These are phyloP conservation scores for Melanocharis versteri DNA, from an alignment of 2,113 vertebrate species.

Conservation along the genomic window DNA sequence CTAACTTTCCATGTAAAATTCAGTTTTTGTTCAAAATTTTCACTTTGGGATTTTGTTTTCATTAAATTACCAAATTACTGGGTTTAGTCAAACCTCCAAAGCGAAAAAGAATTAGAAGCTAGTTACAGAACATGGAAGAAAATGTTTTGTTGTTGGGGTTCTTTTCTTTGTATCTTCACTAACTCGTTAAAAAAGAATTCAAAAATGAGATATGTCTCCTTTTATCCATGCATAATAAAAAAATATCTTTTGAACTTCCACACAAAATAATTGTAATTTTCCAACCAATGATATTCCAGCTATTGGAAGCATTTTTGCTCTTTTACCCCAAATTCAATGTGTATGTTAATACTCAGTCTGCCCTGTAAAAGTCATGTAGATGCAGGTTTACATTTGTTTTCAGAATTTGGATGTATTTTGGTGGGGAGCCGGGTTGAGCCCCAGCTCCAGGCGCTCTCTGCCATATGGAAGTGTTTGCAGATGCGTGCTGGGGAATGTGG, in stretches of 20 bases:
- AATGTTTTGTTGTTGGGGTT: background rate
- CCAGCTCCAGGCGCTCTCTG: background rate
- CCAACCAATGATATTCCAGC: background rate
- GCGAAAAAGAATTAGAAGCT: background rate
- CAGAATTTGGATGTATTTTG: background rate
- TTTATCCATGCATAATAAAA: background rate
- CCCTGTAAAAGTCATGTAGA: background rate
- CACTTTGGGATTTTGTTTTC: background rate
- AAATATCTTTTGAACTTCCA: background rate
- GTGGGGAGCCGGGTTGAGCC: background rate
- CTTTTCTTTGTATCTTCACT: background rate
- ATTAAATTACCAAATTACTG: background rate
- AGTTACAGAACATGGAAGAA: background rate
- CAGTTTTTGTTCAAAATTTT: background rate
- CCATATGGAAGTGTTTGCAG: background rate
- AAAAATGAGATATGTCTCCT: background rate
- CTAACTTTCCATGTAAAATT: background rate
- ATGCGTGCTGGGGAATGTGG: rapidly evolving
- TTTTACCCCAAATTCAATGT: background rate
- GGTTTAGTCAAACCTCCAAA: background rate
- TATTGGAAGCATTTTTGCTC: background rate
- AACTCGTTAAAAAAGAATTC: background rate
- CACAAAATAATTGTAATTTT: background rate
- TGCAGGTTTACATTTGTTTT: background rate
- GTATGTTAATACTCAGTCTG: background rate